phyloP scores from a whole-genome alignment of 37 sponge, comb jelly and placozoan species.

The Diacarnus erythraeanus region DNA sequence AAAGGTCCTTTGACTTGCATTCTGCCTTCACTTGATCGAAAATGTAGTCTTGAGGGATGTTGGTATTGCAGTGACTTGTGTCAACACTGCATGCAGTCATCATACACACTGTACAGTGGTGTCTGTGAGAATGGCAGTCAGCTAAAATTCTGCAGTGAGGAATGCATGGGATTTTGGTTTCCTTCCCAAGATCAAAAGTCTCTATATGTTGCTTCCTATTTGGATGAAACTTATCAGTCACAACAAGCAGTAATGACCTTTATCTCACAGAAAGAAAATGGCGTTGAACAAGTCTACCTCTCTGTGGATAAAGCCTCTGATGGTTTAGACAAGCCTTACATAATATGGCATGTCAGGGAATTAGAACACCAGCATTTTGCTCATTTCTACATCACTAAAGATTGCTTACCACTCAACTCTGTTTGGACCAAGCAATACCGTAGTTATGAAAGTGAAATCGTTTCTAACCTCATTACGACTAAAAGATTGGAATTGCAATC shows the following conservation, averaged over 20 bases:
- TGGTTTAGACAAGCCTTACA: background rate
- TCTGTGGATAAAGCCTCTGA: background rate
- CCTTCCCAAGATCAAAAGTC: background rate
- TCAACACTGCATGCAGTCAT: constrained; percentile 4
- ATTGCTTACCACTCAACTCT: background rate
- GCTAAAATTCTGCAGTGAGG: background rate
- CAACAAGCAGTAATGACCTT: background rate
- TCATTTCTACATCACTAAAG: background rate
- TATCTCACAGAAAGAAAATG: background rate
- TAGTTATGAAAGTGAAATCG: constrained; percentile 8
- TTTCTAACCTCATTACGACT: constrained; percentile 4
- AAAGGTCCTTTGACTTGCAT: constrained; percentile 1
- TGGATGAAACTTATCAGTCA: background rate
- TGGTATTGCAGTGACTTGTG: constrained; percentile 27
- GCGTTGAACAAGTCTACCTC: background rate
- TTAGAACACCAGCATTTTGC: background rate
- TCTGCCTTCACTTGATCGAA: constrained; percentile 1
- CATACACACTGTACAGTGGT: background rate
- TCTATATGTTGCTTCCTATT: background rate
- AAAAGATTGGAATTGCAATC: background rate
- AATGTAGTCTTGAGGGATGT: constrained; percentile 6
- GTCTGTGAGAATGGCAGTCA: background rate
- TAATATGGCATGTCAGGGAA: background rate
- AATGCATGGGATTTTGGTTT: background rate
- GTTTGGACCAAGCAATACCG: background rate